Percentiles rank a stretch among this genome's conserved stretches.
Conservation (phyloP, 2,797 vertebrate species). For the Phyllotis vaccarum region DNA sequence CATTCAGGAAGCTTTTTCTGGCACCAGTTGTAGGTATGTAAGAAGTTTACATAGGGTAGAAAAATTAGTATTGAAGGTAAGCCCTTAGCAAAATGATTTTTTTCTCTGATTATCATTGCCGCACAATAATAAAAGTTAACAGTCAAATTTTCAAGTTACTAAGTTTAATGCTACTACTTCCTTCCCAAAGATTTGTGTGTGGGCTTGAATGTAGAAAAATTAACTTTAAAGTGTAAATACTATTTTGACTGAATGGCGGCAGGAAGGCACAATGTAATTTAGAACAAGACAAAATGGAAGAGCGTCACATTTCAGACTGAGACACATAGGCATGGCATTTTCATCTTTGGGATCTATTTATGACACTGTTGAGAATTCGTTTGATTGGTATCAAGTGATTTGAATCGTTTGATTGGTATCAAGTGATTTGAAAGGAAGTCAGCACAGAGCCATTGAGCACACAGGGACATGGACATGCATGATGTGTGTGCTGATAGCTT, state of each 20-base stretch:
- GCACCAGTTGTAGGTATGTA: background rate
- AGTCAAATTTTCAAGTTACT: slow-evolving; percentile 31
- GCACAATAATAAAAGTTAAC: slow-evolving; percentile 41
- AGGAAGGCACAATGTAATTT: slow-evolving; percentile 85
- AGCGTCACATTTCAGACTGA: slow-evolving; percentile 86
- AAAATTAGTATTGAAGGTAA: background rate
- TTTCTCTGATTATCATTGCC: slow-evolving; percentile 38
- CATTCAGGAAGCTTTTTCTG: background rate
- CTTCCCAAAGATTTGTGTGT: slow-evolving; percentile 82
- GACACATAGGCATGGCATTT: slow-evolving; percentile 84
- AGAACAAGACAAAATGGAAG: slow-evolving; percentile 84
- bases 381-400: background rate
- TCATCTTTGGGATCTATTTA: slow-evolving; percentile 81
- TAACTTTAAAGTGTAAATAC: slow-evolving; percentile 86
- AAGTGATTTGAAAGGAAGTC: background rate
- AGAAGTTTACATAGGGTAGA: slow-evolving; percentile 15
- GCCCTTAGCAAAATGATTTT: background rate
- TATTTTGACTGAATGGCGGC: slow-evolving; percentile 83
- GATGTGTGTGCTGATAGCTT: fast-evolving
- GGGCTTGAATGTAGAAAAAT: slow-evolving; percentile 88
- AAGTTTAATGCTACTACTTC: background rate
- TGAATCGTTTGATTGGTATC: background rate
- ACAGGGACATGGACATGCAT: fast-evolving
- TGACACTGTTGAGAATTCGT: slow-evolving; percentile 11
- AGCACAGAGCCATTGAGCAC: background rate